Percentiles rank a stretch among this genome's conserved stretches.
These are phyloP conservation scores for Theodoxus fluviatilis DNA, from an alignment of 2,888 invertebrate genomes.

Conservation along the genomic window DNA sequence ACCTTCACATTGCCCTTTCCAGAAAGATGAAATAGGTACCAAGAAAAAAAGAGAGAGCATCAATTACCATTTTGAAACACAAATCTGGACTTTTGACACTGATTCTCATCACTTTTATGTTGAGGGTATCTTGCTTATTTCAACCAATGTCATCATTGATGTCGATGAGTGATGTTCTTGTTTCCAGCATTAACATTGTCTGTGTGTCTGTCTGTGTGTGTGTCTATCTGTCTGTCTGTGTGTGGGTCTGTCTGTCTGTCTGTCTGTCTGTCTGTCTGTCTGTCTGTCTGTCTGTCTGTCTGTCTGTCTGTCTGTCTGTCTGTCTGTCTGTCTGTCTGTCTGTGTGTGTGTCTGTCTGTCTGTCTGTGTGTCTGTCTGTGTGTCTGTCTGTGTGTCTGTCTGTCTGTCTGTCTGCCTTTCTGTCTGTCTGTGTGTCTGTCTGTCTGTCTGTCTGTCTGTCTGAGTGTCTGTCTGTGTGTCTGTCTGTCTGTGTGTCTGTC, in stretches of 20 bases:
- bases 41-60: too few species aligned
- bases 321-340: slow-evolving; percentile 1
- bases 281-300: not conserved
- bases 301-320: slow-evolving; percentile 11
- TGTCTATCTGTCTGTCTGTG: not conserved
- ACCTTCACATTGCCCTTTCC: too few species aligned
- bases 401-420: not conserved
- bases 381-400: not conserved
- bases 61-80: too few species aligned
- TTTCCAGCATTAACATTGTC: too few species aligned
- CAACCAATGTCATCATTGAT: too few species aligned
- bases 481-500: not conserved
- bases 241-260: not conserved
- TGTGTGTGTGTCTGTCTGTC: slow-evolving; percentile 11
- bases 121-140: too few species aligned
- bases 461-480: slow-evolving; percentile 2
- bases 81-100: too few species aligned
- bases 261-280: slow-evolving; percentile 15
- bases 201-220: not conserved
- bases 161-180: too few species aligned
- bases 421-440: not conserved
- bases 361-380: slow-evolving; percentile 16
- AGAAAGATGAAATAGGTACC: too few species aligned
- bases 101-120: too few species aligned
- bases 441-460: not conserved